Evolutionary conservation across 92 coral and sea anemone genomes (phyloP).

Genomic region (Montipora capitata): DNA sequence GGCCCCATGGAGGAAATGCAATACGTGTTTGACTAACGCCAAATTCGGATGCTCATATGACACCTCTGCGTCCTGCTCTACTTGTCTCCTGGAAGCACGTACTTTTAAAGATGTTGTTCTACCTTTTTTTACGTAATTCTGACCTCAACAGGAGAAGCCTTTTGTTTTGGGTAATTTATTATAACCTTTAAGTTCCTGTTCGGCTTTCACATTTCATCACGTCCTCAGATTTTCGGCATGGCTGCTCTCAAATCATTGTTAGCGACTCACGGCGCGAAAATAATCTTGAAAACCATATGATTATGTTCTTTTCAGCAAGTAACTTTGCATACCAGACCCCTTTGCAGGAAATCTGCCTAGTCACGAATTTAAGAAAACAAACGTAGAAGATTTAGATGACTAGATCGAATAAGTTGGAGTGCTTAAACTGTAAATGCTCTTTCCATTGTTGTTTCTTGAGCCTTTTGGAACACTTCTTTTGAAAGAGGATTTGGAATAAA

Average conservation of each 20-base stretch:
- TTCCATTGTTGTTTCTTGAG: conserved; percentile 2
- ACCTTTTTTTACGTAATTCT: conserved; percentile 10
- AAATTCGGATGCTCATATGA: conserved; percentile 28
- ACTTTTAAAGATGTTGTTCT: not conserved
- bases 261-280: conserved; percentile 7
- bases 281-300: not conserved
- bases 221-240: conserved; percentile 47
- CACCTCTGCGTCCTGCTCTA: not conserved
- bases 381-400: not conserved
- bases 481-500: conserved; percentile 23
- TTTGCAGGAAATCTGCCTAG: conserved; percentile 32
- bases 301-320: not conserved
- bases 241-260: conserved; percentile 19
- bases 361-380: conserved; percentile 19
- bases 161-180: conserved; percentile 40
- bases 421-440: not conserved
- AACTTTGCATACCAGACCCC: not conserved
- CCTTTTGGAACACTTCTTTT: conserved; percentile 2
- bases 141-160: conserved; percentile 37
- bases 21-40: conserved; percentile 10
- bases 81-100: conserved; percentile 33
- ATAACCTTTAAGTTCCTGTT: conserved; percentile 43
- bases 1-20: not conserved
- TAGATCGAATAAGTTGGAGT: not conserved
- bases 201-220: conserved; percentile 43